Conservation (phyloP, 2,888 invertebrate genomes). For the Athalia rosae region DNA sequence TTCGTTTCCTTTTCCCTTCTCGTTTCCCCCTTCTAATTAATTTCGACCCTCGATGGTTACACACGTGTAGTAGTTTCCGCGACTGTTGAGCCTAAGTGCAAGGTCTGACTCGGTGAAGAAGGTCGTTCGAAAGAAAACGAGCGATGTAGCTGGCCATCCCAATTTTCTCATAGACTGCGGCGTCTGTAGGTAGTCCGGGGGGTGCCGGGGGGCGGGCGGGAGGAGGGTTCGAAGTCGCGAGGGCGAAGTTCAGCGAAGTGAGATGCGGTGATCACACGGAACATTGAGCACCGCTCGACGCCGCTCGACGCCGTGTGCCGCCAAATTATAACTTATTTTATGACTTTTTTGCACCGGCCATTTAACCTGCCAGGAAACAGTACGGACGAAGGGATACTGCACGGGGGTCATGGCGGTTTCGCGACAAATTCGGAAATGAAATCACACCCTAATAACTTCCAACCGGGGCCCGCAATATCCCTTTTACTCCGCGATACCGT, state of each 20-base stretch:
- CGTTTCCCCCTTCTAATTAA: conserved; percentile 23
- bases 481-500: not conserved
- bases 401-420: conserved; percentile 53
- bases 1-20: not conserved
- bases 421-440: conserved; percentile 69
- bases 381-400: conserved; percentile 11
- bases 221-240: conserved; percentile 18
- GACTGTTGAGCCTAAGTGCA: not conserved
- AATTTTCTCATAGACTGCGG: conserved; percentile 7
- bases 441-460: conserved; percentile 72
- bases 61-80: not conserved
- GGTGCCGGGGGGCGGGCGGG: conserved; percentile 53
- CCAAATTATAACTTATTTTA: conserved; percentile 75
- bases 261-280: conserved; percentile 72
- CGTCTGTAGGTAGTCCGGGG: conserved; percentile 35
- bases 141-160: conserved; percentile 20
- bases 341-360: conserved; percentile 73
- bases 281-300: conserved; percentile 67
- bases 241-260: conserved; percentile 69
- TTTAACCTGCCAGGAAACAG: conserved; percentile 65
- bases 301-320: conserved; percentile 68
- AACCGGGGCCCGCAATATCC: conserved; percentile 49
- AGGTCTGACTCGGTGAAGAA: not conserved
- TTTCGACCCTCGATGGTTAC: conserved; percentile 1
- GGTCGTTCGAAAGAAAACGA: conserved; percentile 27